Percentiles rank a stretch among this genome's conserved stretches.
These are phyloP conservation scores for Semicossyphus pulcher DNA, from an alignment of 2,113 vertebrate genomes.

Conservation along the genomic window DNA sequence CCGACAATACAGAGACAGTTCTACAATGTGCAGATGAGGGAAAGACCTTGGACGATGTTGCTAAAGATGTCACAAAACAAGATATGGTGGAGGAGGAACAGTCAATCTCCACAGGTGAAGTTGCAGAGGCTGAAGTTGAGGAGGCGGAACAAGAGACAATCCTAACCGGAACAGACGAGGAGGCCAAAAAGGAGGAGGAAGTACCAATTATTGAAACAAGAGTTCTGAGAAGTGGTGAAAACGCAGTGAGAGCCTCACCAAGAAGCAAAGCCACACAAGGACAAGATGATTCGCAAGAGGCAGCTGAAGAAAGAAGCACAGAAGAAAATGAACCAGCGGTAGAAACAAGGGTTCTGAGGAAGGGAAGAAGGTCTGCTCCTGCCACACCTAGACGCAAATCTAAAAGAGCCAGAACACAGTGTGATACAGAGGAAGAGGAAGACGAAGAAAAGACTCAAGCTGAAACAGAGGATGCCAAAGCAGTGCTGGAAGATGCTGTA, in stretches of 20 bases:
- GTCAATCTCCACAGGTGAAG: neutral
- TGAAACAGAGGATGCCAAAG: neutral
- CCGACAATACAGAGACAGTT: neutral
- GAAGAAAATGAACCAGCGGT: neutral
- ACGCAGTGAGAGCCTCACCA: conserved; percentile 4
- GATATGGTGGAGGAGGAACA: neutral
- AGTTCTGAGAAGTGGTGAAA: conserved; percentile 30
- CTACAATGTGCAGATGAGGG: neutral
- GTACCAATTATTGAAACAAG: conserved; percentile 9
- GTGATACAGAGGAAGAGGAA: neutral
- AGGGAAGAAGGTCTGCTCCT: neutral
- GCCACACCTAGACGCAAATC: neutral
- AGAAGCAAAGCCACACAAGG: conserved; percentile 20
- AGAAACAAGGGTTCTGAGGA: neutral
- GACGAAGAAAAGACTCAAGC: no score
- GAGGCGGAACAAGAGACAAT: neutral
- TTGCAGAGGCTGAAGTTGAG: no score
- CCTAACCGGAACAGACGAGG: neutral
- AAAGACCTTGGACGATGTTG: neutral
- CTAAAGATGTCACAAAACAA: neutral
- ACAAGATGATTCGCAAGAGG: conserved; percentile 3
- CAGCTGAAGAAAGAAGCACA: neutral
- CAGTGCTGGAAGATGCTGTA: neutral
- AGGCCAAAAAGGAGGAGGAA: conserved; percentile 7
- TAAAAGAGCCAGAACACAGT: neutral